Evolutionary conservation across 2,888 invertebrate genomes (phyloP).

Genomic region (Drosophila kuntzei): DNA sequence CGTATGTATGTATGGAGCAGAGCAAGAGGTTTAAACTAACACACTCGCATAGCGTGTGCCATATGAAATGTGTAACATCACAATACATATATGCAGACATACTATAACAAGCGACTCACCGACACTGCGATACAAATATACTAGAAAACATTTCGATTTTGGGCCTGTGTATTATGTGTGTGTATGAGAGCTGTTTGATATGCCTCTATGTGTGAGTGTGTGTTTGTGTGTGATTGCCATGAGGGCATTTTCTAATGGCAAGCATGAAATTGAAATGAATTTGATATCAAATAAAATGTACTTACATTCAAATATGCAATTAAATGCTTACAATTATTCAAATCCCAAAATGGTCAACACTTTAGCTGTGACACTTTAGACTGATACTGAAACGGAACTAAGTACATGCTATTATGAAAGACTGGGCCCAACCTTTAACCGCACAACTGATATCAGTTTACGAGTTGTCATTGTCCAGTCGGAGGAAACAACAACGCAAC

Average conservation of each 20-base stretch:
- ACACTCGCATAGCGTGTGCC: conserved; percentile 45
- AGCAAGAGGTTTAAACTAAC: conserved; percentile 44
- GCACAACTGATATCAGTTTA: conserved; percentile 58
- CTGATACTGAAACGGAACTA: conserved; percentile 51
- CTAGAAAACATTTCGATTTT: conserved; percentile 57
- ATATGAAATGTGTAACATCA: conserved; percentile 75
- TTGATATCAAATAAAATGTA: conserved; percentile 66
- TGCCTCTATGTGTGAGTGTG: conserved; percentile 22
- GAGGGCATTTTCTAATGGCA: conserved; percentile 63
- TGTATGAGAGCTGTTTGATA: conserved; percentile 51
- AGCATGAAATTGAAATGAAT: conserved; percentile 72
- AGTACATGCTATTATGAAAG: conserved; percentile 40
- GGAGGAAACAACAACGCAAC: conserved; percentile 5
- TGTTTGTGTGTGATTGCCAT: conserved; percentile 52
- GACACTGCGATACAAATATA: conserved; percentile 46
- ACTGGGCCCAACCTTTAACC: conserved; percentile 59
- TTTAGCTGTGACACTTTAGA: neutral
- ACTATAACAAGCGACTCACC: conserved; percentile 45
- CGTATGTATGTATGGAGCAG: conserved; percentile 20
- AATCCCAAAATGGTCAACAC: conserved; percentile 14
- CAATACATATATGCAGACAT: conserved; percentile 32
- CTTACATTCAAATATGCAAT: conserved; percentile 53
- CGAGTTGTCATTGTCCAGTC: conserved; percentile 51
- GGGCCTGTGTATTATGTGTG: conserved; percentile 30
- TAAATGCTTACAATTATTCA: conserved; percentile 45